Evolutionary conservation across 1,140 invertebrate genomes (phyloP).

Genomic region (Leptopilina boulardi): DNA sequence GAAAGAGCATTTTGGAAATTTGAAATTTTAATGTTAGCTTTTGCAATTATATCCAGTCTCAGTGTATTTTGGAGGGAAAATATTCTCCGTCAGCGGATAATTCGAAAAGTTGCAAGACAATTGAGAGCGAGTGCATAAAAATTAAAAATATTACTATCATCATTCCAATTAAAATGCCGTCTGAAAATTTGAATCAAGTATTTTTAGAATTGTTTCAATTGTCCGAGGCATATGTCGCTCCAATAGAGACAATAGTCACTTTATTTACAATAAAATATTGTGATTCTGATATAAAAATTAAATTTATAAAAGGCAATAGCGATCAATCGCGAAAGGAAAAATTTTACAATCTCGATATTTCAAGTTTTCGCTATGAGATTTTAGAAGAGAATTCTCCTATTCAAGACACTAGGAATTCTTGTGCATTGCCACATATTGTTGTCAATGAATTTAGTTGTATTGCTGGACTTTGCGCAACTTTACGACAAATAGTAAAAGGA

Average conservation of each 20-base stretch:
- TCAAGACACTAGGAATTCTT: slow-evolving; percentile 65
- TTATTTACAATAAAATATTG: slow-evolving; percentile 72
- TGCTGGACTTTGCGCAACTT: slow-evolving; percentile 82
- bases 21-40: slow-evolving; percentile 83
- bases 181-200: slow-evolving; percentile 61
- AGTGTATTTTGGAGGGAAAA: slow-evolving; percentile 78
- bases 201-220: slow-evolving; percentile 68
- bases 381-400: slow-evolving; percentile 62
- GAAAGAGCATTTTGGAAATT: slow-evolving; percentile 91
- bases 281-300: slow-evolving; percentile 62
- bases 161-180: neutral
- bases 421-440: slow-evolving; percentile 78
- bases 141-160: no score
- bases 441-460: slow-evolving; percentile 79
- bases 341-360: slow-evolving; percentile 61
- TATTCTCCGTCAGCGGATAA: slow-evolving; percentile 77
- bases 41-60: slow-evolving; percentile 80
- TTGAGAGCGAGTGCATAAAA: slow-evolving; percentile 69
- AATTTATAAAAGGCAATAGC: slow-evolving; percentile 49
- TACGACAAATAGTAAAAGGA: slow-evolving; percentile 81
- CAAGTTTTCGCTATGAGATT: slow-evolving; percentile 58
- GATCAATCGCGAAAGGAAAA: slow-evolving; percentile 38
- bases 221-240: slow-evolving; percentile 60
- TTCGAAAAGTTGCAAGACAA: slow-evolving; percentile 80
- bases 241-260: slow-evolving; percentile 71